These are phyloP conservation scores for Chelon labrosus DNA, from an alignment of 2,797 vertebrate genomes.

Conservation along the genomic window DNA sequence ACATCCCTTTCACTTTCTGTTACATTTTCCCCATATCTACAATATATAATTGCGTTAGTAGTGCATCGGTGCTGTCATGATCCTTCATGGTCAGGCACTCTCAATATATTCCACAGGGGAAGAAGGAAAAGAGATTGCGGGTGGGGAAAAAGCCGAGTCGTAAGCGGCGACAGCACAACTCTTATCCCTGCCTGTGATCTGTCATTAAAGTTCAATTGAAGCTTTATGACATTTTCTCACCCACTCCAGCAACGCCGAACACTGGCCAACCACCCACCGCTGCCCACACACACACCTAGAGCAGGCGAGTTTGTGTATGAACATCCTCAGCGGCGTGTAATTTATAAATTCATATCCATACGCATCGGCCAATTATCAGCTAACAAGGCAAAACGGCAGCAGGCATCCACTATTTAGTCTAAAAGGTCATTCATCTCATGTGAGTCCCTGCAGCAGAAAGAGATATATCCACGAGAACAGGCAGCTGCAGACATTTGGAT, in stretches of 20 bases:
- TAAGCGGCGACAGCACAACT: constrained; percentile 46
- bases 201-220: constrained; percentile 66
- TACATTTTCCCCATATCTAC: constrained; percentile 30
- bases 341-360: constrained; percentile 36
- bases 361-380: constrained; percentile 21
- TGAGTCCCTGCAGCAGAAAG: constrained; percentile 24
- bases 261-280: constrained; percentile 9
- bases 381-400: constrained; percentile 31
- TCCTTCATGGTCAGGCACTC: constrained; percentile 46
- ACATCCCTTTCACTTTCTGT: constrained; percentile 27
- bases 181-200: constrained; percentile 63
- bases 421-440: constrained; percentile 50
- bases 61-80: constrained; percentile 41
- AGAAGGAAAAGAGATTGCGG: constrained; percentile 8
- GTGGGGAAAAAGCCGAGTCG: constrained; percentile 8
- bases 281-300: constrained; percentile 2
- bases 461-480: constrained; percentile 28
- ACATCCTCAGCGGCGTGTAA: constrained; percentile 12
- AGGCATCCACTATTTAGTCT: constrained; percentile 34
- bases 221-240: constrained; percentile 69
- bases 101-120: constrained; percentile 36
- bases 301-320: constrained; percentile 20
- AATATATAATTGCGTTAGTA: constrained; percentile 60
- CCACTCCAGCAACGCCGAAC: constrained; percentile 24
- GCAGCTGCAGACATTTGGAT: constrained; percentile 41